phyloP scores from a whole-genome alignment of 1,140 invertebrate species.

The Thaumetopoea pityocampa region DNA sequence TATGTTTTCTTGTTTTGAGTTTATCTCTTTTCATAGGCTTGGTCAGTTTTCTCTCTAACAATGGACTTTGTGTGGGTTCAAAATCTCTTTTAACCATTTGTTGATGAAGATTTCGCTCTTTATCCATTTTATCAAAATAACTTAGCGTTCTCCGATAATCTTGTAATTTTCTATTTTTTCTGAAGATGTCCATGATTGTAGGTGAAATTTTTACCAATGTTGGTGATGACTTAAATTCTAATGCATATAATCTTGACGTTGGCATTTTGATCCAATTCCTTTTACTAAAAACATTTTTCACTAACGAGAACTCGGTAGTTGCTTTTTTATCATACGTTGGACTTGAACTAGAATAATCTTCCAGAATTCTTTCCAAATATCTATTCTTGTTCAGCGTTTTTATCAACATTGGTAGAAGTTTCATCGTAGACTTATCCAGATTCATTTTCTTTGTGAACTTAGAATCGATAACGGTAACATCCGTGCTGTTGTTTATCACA shows the following conservation, averaged over 20 bases:
- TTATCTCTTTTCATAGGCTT: constrained; percentile 22
- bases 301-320: constrained; percentile 25
- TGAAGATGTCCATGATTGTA: constrained; percentile 39
- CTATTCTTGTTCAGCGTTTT: constrained; percentile 47
- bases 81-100: constrained; percentile 27
- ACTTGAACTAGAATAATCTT: constrained; percentile 33
- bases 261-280: constrained; percentile 46
- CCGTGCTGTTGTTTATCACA: constrained; percentile 38
- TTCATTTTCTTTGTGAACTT: constrained; percentile 40
- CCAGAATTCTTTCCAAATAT: constrained; percentile 36
- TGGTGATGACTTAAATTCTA: constrained; percentile 51
- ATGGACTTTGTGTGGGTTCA: constrained; percentile 21
- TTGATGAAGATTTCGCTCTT: constrained; percentile 31
- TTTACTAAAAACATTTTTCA: constrained; percentile 38
- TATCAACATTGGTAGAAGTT: constrained; percentile 47
- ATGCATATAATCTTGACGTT: constrained; percentile 35
- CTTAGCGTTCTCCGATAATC: constrained; percentile 50
- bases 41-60: constrained; percentile 10
- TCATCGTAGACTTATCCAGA: constrained; percentile 36
- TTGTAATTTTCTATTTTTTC: constrained; percentile 48
- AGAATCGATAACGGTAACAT: constrained; percentile 28
- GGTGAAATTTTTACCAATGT: constrained; percentile 39
- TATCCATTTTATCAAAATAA: constrained; percentile 53
- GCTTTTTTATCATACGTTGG: constrained; percentile 23
- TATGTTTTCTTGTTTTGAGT: constrained; percentile 5